Conservation (phyloP, 2,797 vertebrate species). For the Chiroxiphia lanceolata region DNA sequence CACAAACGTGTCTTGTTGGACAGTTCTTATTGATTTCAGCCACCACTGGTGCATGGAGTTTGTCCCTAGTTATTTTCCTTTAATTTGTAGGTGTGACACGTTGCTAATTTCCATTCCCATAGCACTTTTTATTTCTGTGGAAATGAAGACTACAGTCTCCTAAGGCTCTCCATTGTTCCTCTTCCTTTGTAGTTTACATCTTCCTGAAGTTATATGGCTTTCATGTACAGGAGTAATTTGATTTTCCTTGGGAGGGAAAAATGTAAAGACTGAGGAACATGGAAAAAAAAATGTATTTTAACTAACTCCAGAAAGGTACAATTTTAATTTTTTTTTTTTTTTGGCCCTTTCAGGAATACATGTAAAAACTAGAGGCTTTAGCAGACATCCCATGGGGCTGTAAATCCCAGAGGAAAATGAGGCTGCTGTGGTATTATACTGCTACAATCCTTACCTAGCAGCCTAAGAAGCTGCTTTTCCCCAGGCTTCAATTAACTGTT, state of each 20-base stretch:
- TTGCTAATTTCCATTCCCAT: conserved; percentile 57
- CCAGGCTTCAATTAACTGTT: conserved; percentile 58
- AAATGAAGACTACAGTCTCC: conserved; percentile 64
- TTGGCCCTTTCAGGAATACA: background rate
- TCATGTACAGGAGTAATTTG: conserved; percentile 32
- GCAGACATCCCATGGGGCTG: conserved; percentile 26
- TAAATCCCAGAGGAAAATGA: conserved; percentile 72
- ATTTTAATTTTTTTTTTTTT: background rate
- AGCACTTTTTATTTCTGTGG: conserved; percentile 62
- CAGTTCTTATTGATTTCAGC: conserved; percentile 62
- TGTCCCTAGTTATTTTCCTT: conserved; percentile 58
- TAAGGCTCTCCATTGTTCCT: conserved; percentile 64
- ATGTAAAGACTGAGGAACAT: conserved; percentile 20
- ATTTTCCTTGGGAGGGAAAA: conserved; percentile 56
- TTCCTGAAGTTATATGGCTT: conserved; percentile 44
- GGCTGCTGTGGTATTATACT: conserved; percentile 61
- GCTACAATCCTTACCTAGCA: conserved; percentile 56
- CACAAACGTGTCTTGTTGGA: conserved; percentile 52
- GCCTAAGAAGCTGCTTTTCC: conserved; percentile 61
- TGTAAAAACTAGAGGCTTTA: conserved; percentile 40
- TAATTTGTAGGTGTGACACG: conserved; percentile 51
- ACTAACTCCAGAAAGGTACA: background rate
- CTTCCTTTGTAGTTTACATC: conserved; percentile 71
- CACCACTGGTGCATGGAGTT: conserved; percentile 56
- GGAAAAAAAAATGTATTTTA: background rate